Conservation (phyloP, 2,888 invertebrate species). For the Drosophila paranaensis region DNA sequence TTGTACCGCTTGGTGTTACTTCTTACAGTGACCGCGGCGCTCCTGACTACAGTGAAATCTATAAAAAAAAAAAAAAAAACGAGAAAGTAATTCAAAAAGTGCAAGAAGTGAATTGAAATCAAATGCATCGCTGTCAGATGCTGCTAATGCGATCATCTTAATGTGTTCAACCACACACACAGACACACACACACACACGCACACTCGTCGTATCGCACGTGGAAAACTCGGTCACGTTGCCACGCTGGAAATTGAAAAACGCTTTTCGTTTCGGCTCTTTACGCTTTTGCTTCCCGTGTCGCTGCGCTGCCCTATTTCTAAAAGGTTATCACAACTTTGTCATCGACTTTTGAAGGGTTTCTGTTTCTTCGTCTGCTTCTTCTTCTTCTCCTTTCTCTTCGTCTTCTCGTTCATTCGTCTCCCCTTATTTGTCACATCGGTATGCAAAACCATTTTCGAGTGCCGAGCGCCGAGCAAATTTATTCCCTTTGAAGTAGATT, state of each 20-base stretch:
- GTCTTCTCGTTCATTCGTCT: neutral
- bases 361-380: neutral
- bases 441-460: conserved; percentile 14
- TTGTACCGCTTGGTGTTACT: conserved; percentile 95
- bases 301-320: conserved; percentile 18
- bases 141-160: conserved; percentile 56
- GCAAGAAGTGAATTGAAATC: conserved; percentile 40
- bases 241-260: conserved; percentile 45
- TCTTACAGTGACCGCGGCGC: conserved; percentile 95
- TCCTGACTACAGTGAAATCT: conserved; percentile 10
- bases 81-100: neutral
- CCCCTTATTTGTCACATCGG: neutral
- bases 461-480: conserved; percentile 4
- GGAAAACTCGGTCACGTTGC: conserved; percentile 54
- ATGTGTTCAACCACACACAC: conserved; percentile 22
- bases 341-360: conserved; percentile 19
- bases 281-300: neutral
- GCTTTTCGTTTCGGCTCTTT: conserved; percentile 29
- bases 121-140: conserved; percentile 35
- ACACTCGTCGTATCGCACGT: conserved; percentile 26
- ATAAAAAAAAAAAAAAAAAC: neutral
- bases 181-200: neutral
- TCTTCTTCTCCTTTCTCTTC: neutral
- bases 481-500: conserved; percentile 4
- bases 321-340: conserved; percentile 41